Evolutionary conservation across 2,113 vertebrate species (phyloP), one percentile per base, ranked within the genome.

Genomic region (Megatriorchis doriae): DNA sequence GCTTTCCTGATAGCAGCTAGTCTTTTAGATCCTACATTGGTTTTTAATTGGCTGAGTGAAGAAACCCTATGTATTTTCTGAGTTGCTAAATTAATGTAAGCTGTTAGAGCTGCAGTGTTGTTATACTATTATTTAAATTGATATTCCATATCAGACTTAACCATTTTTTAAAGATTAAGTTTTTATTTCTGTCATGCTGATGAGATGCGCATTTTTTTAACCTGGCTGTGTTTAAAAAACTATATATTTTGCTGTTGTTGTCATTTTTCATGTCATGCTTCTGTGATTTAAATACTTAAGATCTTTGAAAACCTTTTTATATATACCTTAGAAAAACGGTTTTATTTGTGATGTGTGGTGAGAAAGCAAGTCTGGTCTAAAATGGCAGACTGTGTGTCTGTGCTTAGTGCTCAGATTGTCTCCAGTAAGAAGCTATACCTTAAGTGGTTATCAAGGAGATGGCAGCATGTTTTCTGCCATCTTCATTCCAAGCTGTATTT

Each of bases 51-150:
- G 22, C 42, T 61, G 96, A 97, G 93, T 90, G 96, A 94, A 93
- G 92, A 93, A 96, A 96, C 70, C 61, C 89, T 93, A 94, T 94
- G 97, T 97, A 89, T 97, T 97, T 97, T 94, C 86, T 45, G 67
- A 84, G 82, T 87, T 94, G 63, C 45, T 95, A 82, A 91, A 96
- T 94, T 94, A 94, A 93, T 61, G 58, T 36, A 90, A 93, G 20
- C 66, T 96, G 78, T 95, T 93, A 96, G 62, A 70, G 27, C 50
- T 72, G 48, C 43, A 36, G 23, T 92, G 88, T 93, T 93, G 38
- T 63, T 83, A 83, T 48, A 43, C 66, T 58, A 45, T 75, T 79
- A 84, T 50, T 87, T 63, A 74, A 91, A 59, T 22, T 73, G 40
- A 63, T 66, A 77, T 40, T 82, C 43, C 42, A 14, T 86, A 27